Evolutionary conservation across 2,113 vertebrate genomes (phyloP).

Genomic region (Malaclemys terrapin): DNA sequence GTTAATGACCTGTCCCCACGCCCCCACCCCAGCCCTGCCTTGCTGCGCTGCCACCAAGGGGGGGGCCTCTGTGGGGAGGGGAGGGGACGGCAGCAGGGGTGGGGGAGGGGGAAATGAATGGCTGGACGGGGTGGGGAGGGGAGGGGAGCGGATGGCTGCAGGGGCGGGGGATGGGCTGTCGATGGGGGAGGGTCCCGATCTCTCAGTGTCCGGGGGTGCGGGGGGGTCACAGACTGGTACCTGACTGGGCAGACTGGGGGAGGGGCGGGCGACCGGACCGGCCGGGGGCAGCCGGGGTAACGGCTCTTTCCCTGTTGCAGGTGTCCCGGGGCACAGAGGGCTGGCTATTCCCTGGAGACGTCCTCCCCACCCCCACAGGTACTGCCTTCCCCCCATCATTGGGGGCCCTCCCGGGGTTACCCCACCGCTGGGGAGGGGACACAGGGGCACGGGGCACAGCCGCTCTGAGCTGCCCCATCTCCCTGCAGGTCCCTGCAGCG

Average conservation of each 20-base stretch:
- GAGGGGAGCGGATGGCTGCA: too few relatives aligned
- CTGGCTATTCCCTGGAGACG: not conserved
- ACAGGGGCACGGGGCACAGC: rapidly evolving
- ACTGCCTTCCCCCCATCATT: not conserved
- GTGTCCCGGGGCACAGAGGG: not conserved
- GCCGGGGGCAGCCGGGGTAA: too few relatives aligned
- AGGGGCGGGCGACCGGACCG: not conserved
- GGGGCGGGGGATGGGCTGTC: too few relatives aligned
- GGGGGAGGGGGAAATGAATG: not conserved
- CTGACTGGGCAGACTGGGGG: rapidly evolving
- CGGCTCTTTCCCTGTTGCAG: not conserved
- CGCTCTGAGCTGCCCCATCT: not conserved
- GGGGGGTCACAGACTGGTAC: too few relatives aligned
- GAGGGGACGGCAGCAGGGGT: not conserved
- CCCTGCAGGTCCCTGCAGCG: conserved; percentile 78
- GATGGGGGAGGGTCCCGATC: not conserved
- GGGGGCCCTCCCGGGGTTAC: not conserved
- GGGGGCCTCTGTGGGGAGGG: too few relatives aligned
- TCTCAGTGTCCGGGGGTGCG: not conserved
- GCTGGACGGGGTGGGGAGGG: too few relatives aligned
- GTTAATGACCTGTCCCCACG: too few relatives aligned
- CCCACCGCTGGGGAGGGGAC: rapidly evolving
- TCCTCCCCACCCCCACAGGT: not conserved
- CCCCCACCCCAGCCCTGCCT: too few relatives aligned
- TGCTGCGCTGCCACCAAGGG: too few relatives aligned